phyloP scores from a whole-genome alignment of 2,797 vertebrate species.

The Urophycis tenuis region DNA sequence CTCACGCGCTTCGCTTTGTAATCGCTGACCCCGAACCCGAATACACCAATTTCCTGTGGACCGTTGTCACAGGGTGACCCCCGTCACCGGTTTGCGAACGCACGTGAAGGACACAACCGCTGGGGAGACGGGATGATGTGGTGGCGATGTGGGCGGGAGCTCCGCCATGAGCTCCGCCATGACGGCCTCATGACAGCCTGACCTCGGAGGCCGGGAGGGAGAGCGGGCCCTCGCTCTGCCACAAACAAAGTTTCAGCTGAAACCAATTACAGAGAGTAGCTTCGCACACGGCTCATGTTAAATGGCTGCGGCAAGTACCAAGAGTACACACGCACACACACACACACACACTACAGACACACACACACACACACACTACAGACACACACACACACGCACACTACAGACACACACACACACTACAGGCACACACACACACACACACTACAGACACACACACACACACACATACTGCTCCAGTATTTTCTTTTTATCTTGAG shows the following conservation, averaged over 20 bases:
- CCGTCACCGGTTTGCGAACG: neutral
- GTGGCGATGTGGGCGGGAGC: neutral
- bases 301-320: neutral
- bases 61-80: neutral
- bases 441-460: neutral
- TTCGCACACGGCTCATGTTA: neutral
- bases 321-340: constrained; percentile 7
- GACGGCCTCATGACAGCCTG: too few relatives aligned
- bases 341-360: neutral
- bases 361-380: too few relatives aligned
- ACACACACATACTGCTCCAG: neutral
- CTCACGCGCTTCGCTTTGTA: neutral
- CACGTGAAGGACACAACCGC: neutral
- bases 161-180: constrained; percentile 9
- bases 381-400: neutral
- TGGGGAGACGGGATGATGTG: neutral
- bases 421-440: neutral
- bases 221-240: constrained; percentile 18
- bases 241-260: constrained; percentile 47
- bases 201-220: constrained; percentile 35
- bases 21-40: neutral
- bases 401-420: neutral
- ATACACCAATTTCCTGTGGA: neutral
- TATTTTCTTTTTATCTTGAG: neutral
- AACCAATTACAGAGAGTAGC: constrained; percentile 49